A percentile compares a stretch with the other conserved stretches of the same genome.
phyloP scores from a whole-genome alignment of 2,797 vertebrate genomes.

The Nyctibius grandis region DNA sequence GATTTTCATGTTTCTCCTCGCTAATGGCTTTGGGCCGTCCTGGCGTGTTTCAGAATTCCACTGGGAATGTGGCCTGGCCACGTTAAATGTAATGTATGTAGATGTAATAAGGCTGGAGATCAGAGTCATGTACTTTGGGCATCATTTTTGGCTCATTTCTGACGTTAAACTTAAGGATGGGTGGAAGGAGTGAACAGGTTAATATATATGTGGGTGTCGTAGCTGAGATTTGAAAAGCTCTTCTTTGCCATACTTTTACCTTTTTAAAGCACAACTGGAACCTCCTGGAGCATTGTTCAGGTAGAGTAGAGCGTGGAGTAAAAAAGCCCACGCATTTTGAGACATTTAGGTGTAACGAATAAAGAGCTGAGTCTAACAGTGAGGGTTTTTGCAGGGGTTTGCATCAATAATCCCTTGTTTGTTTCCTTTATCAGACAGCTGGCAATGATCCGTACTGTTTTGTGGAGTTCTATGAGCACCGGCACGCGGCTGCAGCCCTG shows the following conservation, averaged over 20 bases:
- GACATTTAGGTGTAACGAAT: background rate
- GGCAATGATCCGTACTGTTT: conserved; percentile 98
- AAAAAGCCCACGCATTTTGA: accelerated
- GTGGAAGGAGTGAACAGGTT: background rate
- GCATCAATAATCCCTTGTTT: background rate
- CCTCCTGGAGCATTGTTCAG: accelerated
- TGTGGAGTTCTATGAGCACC: conserved; percentile 98
- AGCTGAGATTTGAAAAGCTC: background rate
- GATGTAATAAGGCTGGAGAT: background rate
- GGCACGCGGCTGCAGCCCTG: conserved; percentile 93
- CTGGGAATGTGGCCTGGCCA: accelerated
- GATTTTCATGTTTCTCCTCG: accelerated
- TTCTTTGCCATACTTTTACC: background rate
- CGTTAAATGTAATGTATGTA: too few species aligned
- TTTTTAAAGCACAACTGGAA: background rate
- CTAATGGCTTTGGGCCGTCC: background rate
- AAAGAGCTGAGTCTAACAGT: background rate
- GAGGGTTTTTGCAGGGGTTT: background rate
- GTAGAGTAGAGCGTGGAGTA: accelerated
- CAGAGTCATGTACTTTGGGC: accelerated
- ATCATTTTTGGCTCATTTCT: background rate
- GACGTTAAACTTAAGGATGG: background rate
- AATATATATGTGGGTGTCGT: accelerated
- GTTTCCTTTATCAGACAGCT: conserved; percentile 81
- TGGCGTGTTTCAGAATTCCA: accelerated